phyloP scores from a whole-genome alignment of 2,888 invertebrate species.

The Hipparchia semele region DNA sequence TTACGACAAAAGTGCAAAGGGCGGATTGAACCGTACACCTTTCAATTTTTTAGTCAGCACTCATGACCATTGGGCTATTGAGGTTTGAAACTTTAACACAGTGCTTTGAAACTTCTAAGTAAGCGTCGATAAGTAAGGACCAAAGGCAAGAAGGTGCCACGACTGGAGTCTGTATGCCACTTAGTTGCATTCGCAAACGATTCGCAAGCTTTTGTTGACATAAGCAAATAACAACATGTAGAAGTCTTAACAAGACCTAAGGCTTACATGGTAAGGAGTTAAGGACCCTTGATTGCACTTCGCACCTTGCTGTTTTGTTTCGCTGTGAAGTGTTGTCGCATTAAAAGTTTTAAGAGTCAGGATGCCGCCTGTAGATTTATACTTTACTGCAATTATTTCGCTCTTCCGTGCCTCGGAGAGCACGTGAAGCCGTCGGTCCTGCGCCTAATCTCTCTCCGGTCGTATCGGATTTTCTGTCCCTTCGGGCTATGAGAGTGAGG shows the following conservation, averaged over 20 bases:
- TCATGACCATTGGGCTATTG: no score
- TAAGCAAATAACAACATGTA: constrained; percentile 10
- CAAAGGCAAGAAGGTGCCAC: not conserved
- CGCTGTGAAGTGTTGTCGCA: constrained; percentile 18
- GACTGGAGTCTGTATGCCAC: not conserved
- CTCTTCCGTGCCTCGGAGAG: no score
- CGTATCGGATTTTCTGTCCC: no score
- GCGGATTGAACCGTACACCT: no score
- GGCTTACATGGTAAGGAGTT: constrained; percentile 17
- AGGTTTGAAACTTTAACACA: no score
- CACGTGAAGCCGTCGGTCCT: no score
- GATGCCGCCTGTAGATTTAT: not conserved
- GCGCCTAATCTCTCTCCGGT: no score
- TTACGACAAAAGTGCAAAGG: no score
- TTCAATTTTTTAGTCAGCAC: no score
- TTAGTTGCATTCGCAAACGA: not conserved
- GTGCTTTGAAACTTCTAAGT: no score
- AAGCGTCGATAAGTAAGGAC: no score
- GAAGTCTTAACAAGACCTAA: constrained; percentile 11
- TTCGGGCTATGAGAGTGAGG: no score
- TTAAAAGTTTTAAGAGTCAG: constrained; percentile 10
- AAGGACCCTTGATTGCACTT: constrained; percentile 32
- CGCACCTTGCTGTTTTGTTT: constrained; percentile 30
- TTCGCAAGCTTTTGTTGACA: not conserved
- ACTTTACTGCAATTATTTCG: not conserved